phyloP scores from a whole-genome alignment of 2,113 vertebrate species.

The Macquaria australasica region DNA sequence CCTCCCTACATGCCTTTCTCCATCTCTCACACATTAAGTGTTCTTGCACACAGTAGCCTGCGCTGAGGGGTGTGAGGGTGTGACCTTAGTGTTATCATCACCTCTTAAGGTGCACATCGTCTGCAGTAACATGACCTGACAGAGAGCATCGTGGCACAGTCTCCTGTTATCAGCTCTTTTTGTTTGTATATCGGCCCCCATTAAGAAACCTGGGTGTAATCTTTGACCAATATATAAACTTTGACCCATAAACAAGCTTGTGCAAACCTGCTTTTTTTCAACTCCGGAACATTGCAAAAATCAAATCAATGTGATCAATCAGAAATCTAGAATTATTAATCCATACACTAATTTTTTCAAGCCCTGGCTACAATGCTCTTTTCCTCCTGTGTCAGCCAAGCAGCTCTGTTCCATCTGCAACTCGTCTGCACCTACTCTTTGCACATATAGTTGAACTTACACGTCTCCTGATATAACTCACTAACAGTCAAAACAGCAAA shows the following conservation, averaged over 20 bases:
- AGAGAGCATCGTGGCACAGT: slow-evolving; percentile 19
- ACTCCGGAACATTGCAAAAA: too few relatives aligned
- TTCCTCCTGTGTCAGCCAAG: too few relatives aligned
- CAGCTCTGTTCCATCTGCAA: too few relatives aligned
- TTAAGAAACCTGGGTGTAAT: too few relatives aligned
- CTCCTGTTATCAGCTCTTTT: slow-evolving; percentile 3
- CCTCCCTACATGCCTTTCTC: background rate
- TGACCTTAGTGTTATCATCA: slow-evolving; percentile 26
- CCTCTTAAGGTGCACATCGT: slow-evolving; percentile 34
- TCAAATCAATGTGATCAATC: too few relatives aligned
- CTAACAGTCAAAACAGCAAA: slow-evolving; percentile 1
- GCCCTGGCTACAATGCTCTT: too few relatives aligned
- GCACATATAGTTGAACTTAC: background rate
- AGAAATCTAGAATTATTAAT: too few relatives aligned
- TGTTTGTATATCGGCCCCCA: background rate
- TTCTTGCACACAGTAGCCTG: background rate
- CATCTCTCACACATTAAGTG: slow-evolving; percentile 17
- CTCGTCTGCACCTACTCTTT: background rate
- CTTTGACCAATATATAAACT: too few relatives aligned
- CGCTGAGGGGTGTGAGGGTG: slow-evolving; percentile 34
- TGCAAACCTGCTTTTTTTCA: too few relatives aligned
- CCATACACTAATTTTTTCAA: too few relatives aligned
- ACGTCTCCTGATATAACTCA: background rate
- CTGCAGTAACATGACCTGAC: slow-evolving; percentile 35
- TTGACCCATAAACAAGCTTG: too few relatives aligned